These are phyloP conservation scores for Vombatus ursinus DNA, from an alignment of 2,113 vertebrate genomes.

Conservation along the genomic window DNA sequence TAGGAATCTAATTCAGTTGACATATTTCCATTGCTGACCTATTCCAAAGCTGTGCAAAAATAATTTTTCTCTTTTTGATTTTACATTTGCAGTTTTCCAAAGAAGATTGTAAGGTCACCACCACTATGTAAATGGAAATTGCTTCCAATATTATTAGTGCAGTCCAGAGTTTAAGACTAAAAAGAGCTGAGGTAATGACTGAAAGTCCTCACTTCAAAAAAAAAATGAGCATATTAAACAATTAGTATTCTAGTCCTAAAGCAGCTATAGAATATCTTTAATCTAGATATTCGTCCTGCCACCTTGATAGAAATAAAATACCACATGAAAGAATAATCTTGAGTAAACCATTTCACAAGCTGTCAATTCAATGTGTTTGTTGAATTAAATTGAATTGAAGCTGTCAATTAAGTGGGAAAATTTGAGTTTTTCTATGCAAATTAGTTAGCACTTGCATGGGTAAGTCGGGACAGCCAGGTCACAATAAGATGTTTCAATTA, in stretches of 20 bases:
- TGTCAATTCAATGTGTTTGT: neutral
- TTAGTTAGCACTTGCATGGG: neutral
- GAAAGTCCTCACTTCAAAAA: neutral
- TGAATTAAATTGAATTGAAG: neutral
- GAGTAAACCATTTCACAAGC: neutral
- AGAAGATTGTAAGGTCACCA: neutral
- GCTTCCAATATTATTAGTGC: neutral
- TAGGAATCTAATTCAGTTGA: constrained; percentile 15
- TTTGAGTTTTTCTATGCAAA: neutral
- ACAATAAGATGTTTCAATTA: constrained; percentile 10
- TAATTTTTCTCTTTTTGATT: constrained; percentile 8
- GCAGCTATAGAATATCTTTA: neutral
- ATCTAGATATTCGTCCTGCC: neutral
- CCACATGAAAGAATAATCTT: neutral
- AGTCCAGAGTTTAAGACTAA: neutral
- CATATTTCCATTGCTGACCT: neutral
- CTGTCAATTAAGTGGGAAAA: neutral
- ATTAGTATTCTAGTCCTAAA: neutral
- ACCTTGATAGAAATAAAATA: neutral
- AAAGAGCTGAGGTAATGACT: neutral
- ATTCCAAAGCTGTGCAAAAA: neutral
- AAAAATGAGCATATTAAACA: neutral
- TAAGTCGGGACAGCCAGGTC: neutral
- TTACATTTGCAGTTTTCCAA: neutral
- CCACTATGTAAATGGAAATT: constrained; percentile 14